Evolutionary conservation across 2,113 vertebrate genomes (phyloP).

Genomic region (Sus scrofa): T2T-Sscrofa CM000826.6:107552501-107553000

Average conservation of each 20-base stretch:
- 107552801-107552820: too few species aligned
- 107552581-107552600: neutral
- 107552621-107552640: neutral
- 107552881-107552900: neutral
- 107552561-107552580: neutral
- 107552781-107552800: neutral
- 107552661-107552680: neutral
- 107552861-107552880: neutral
- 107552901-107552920: neutral
- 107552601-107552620: neutral
- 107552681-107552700: neutral
- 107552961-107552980: neutral
- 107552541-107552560: neutral
- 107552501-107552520: neutral
- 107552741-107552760: neutral
- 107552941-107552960: neutral
- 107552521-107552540: neutral
- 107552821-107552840: neutral
- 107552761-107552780: neutral
- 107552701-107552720: neutral
- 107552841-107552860: neutral
- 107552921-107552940: neutral
- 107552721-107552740: slow-evolving; percentile 9
- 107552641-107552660: neutral
- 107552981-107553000: neutral